Evolutionary conservation across 2,113 vertebrate species (phyloP), one percentile per base, ranked within the genome.

Genomic region (Varanus komodoensis): DNA sequence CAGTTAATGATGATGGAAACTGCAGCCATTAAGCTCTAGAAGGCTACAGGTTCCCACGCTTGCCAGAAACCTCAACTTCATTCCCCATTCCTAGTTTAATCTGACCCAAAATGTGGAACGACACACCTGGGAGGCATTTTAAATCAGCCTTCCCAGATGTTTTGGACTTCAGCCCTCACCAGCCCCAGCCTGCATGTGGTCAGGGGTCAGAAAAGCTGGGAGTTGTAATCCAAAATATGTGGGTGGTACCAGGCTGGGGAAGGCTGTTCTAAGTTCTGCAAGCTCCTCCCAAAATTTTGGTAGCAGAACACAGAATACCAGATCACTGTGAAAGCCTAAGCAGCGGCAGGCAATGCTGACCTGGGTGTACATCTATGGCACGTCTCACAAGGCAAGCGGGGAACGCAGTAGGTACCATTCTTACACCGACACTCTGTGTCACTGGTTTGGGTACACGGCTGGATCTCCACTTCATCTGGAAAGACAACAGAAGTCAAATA

Each of bases 391-490:
- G 94, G 64, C 4, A 80, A 34, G n/a, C 5, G 27, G 1, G 82
- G 84, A 11, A 54, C 69, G 44, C 94, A 95, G 73, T 79, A 95
- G 25, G 82, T 91, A 4, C 93, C 93, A 14, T 82, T 29, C 73
- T 88, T 95, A 74, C 94, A 95, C 1, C 29, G 38, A 44, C 94
- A 93, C 5, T 78, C 5, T 0, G 93, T 75, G 77, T 95, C 21
- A 0, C 81, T 83, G 54, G 77, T 93, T n/a, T 4, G 23, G 1
- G n/a, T 87, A 44, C 94, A 95, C 0, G 25, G 21, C 29, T 29
- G 75, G 8, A 84, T 44, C 69, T 88, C 87, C 48, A 89, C 89
- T 11, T 95, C n/a, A 86, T 92, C 94, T 95, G 82, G 44, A 89
- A 85, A 44, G 4, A 34, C 15, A 85, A 82, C 4, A 27, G 19